These are phyloP conservation scores for Cydia pomonella DNA, from an alignment of 1,140 invertebrate genomes.

Conservation along the genomic window DNA sequence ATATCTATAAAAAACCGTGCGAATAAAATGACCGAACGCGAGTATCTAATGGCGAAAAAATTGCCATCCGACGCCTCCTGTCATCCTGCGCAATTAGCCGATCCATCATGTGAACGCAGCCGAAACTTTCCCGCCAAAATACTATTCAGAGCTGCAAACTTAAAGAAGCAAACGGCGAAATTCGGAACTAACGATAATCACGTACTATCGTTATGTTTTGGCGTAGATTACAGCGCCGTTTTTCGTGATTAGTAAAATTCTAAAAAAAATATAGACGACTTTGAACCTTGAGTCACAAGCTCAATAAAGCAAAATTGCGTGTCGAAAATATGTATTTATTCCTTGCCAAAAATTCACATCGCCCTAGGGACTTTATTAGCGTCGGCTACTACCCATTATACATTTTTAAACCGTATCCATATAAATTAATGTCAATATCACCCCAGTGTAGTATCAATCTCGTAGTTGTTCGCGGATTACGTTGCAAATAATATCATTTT, in stretches of 20 bases:
- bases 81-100: conserved; percentile 52
- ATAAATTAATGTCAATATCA: conserved; percentile 79
- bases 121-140: conserved; percentile 36
- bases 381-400: conserved; percentile 68
- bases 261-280: conserved; percentile 26
- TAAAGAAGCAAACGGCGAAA: neutral
- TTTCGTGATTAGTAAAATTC: neutral
- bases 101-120: conserved; percentile 51
- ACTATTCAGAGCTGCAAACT: neutral
- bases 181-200: neutral
- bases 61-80: conserved; percentile 36
- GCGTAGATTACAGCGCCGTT: neutral
- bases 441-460: conserved; percentile 78
- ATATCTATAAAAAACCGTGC: conserved; percentile 31
- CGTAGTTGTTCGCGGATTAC: conserved; percentile 77
- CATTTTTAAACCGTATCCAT: conserved; percentile 80
- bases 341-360: conserved; percentile 50
- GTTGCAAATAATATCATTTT: conserved; percentile 80
- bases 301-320: conserved; percentile 39
- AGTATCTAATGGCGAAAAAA: conserved; percentile 38
- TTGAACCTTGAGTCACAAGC: conserved; percentile 21
- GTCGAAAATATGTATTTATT: conserved; percentile 49
- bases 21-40: conserved; percentile 25
- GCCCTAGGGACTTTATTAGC: conserved; percentile 74
- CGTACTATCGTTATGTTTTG: neutral